Conservation (phyloP, 64 coral and sea anemone species). For the Dendrophyllia cribrosa region DNA sequence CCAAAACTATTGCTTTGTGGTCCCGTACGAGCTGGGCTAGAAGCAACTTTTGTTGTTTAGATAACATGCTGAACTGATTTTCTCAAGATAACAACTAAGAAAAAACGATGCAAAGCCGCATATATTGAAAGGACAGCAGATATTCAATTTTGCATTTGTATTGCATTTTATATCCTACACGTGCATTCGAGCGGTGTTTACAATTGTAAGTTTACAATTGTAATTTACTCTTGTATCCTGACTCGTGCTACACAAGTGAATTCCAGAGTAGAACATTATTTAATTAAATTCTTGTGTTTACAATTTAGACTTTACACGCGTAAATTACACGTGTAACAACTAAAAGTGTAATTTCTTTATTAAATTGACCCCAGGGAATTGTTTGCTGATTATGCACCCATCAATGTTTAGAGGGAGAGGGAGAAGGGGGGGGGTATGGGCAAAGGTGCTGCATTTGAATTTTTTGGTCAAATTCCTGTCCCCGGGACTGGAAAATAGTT, state of each 20-base stretch:
- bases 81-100: neutral
- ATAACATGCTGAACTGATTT: constrained; percentile 15
- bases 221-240: constrained; percentile 2
- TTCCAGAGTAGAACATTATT: neutral
- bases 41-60: constrained; percentile 8
- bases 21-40: constrained; percentile 1
- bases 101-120: neutral
- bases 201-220: neutral
- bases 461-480: no score
- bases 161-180: neutral
- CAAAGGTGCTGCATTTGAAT: no score
- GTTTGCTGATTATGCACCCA: no score
- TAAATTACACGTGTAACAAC: neutral
- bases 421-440: no score
- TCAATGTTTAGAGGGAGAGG: no score
- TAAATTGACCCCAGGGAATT: neutral
- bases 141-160: constrained; percentile 4
- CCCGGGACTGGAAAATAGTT: no score
- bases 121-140: neutral
- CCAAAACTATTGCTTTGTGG: neutral
- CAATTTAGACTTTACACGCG: neutral
- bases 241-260: neutral
- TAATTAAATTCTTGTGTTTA: constrained; percentile 3
- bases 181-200: neutral
- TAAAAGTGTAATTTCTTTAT: neutral